Conservation (phyloP, 2,113 vertebrate species). For the Carollia perspicillata region DNA sequence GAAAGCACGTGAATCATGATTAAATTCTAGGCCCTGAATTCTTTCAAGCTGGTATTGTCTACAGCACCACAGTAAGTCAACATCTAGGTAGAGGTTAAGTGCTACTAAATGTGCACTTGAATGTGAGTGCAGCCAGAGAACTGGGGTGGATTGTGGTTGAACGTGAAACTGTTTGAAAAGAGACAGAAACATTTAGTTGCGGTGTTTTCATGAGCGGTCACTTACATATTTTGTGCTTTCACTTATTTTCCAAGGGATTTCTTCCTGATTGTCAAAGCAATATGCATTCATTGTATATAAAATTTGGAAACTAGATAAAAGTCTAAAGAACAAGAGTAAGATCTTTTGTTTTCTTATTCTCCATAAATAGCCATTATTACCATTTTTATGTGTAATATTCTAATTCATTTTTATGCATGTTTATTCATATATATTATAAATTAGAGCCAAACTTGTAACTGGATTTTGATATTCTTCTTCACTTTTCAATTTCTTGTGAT, state of each 20-base stretch:
- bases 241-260: not conserved
- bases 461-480: not conserved
- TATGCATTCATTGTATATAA: not conserved
- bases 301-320: not conserved
- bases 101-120: not conserved
- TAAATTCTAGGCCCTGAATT: not conserved
- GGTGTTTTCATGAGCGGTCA: not conserved
- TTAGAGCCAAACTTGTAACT: not conserved
- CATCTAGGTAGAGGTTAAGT: not conserved
- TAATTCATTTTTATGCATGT: not conserved
- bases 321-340: not conserved
- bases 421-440: not conserved
- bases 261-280: not conserved
- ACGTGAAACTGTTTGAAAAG: not conserved
- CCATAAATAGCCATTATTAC: not conserved
- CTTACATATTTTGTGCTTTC: not conserved
- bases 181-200: not conserved
- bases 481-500: not conserved
- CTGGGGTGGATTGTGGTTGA: not conserved
- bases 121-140: not conserved
- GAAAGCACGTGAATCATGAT: not conserved
- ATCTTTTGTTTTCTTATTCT: not conserved
- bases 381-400: not conserved
- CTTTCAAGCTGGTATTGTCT: not conserved
- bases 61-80: not conserved